Conservation (phyloP, 2,113 vertebrate species). For the Phyllostomus hastatus region DNA sequence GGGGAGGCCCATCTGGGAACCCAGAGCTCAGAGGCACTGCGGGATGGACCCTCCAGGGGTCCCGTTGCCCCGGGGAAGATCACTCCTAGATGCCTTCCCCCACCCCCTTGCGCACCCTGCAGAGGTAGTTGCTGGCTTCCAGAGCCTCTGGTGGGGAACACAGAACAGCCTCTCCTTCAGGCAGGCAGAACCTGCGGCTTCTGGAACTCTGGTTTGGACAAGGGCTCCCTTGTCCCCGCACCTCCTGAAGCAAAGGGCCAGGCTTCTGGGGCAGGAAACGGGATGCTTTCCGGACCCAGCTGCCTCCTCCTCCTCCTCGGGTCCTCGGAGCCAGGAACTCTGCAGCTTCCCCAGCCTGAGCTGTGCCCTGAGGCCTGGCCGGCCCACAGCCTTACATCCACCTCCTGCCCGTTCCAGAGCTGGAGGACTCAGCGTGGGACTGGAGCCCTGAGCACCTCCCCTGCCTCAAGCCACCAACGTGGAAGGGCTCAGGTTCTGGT, state of each 20-base stretch:
- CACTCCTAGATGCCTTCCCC: background rate
- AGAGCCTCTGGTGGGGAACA: fast-evolving
- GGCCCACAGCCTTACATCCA: background rate
- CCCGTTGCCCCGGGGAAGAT: background rate
- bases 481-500: background rate
- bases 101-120: fast-evolving
- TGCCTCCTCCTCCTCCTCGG: background rate
- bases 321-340: background rate
- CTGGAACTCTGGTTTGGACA: background rate
- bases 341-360: background rate
- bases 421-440: background rate
- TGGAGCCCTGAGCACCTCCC: background rate
- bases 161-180: background rate
- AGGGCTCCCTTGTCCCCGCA: background rate
- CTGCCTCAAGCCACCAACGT: background rate
- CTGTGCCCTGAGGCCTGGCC: background rate
- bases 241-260: background rate
- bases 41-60: background rate
- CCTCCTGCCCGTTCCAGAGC: too few species aligned
- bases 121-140: background rate
- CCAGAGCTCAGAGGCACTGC: background rate
- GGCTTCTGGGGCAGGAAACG: background rate
- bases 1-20: background rate
- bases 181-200: background rate
- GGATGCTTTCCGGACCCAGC: background rate